Percentiles rank a stretch among this genome's conserved stretches.
Conservation (phyloP, 2,888 invertebrate genomes). For the Plebejus argus region DNA sequence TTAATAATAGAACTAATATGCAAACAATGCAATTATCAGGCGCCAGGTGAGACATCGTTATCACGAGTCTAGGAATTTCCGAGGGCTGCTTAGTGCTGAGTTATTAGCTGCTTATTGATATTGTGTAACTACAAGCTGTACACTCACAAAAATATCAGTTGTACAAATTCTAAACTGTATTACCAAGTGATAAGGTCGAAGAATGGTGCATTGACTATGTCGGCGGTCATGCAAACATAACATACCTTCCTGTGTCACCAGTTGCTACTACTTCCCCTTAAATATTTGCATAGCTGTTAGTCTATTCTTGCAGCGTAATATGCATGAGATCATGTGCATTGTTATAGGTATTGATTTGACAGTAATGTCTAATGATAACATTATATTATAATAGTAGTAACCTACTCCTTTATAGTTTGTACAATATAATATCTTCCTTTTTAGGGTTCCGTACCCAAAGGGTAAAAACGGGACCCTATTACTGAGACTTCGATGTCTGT, state of each 20-base stretch:
- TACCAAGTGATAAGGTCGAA: not conserved
- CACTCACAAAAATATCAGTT: not conserved
- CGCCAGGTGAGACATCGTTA: not conserved
- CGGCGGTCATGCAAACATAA: not conserved
- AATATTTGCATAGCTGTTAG: slow-evolving; percentile 8
- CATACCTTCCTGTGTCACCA: not conserved
- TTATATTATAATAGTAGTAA: not conserved
- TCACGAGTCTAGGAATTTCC: not conserved
- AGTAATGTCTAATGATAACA: not conserved
- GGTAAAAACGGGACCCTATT: too few relatives aligned
- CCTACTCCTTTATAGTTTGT: too few relatives aligned
- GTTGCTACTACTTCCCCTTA: not conserved
- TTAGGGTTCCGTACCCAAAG: too few relatives aligned
- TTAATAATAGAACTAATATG: too few relatives aligned
- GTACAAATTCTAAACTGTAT: not conserved
- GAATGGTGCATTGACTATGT: not conserved
- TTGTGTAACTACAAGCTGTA: not conserved
- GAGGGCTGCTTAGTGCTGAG: not conserved
- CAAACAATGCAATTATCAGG: not conserved
- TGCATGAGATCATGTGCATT: not conserved
- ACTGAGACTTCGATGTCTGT: too few relatives aligned
- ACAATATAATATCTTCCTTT: too few relatives aligned
- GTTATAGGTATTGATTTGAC: not conserved
- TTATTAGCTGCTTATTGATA: not conserved
- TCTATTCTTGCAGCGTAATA: not conserved